These are phyloP conservation scores for Zaprionus capensis DNA, from an alignment of 1,140 invertebrate species.

Conservation along the genomic window DNA sequence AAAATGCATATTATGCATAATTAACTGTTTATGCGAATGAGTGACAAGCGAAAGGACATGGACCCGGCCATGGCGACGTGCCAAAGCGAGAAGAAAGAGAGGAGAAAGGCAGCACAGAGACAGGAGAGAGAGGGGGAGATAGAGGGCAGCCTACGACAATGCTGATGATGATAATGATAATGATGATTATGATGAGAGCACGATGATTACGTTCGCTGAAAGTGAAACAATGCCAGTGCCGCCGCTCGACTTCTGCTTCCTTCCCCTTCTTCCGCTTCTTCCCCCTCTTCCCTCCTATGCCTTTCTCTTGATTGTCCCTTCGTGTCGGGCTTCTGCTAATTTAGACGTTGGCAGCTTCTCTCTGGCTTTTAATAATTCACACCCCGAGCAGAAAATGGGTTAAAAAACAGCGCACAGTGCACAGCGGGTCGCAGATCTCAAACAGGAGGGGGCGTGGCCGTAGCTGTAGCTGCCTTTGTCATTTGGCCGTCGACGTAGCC, in stretches of 20 bases:
- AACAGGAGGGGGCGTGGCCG: conserved; percentile 24
- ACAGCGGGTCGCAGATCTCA: conserved; percentile 28
- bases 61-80: conserved; percentile 39
- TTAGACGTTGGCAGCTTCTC: conserved; percentile 62
- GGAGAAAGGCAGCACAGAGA: background rate
- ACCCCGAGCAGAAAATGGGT: conserved; percentile 72
- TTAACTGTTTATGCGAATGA: conserved; percentile 83
- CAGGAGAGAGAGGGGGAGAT: background rate
- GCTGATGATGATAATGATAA: conserved; percentile 53
- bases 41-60: conserved; percentile 78
- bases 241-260: background rate
- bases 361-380: conserved; percentile 81
- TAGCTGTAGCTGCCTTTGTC: conserved; percentile 58
- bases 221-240: conserved; percentile 68
- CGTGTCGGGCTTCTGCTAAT: conserved; percentile 60
- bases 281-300: conserved; percentile 6
- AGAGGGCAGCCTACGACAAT: conserved; percentile 49
- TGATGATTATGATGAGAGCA: conserved; percentile 35
- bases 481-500: conserved; percentile 31
- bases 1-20: conserved; percentile 83
- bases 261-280: background rate
- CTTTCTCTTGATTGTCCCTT: conserved; percentile 28
- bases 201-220: conserved; percentile 70
- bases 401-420: conserved; percentile 54
- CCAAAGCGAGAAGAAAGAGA: conserved; percentile 14